Base-by-base conservation (phyloP, 2,888 invertebrate species). In the Drosophila subquinaria region DNA sequence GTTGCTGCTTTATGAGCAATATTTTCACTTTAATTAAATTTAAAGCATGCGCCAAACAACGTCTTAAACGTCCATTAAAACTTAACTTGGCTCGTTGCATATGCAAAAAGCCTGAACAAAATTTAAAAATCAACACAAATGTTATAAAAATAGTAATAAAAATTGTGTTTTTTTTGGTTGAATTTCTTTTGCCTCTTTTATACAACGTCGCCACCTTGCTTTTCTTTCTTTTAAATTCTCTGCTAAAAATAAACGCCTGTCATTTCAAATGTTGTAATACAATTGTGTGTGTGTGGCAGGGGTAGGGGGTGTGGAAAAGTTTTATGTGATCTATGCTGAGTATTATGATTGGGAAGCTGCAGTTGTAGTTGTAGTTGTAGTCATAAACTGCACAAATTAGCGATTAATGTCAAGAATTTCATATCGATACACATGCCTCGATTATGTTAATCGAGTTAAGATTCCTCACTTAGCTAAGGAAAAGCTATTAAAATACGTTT, bases 11-110 rank as follows among this genome's bases (percentile, higher is more conserved):
- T 78, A 69, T 78, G 62, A 61, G 62, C 75, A 69, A 56, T 59
- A 82, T 86, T 86, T 86, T 86, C 86, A 88, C 86, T 86, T 86
- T 86, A 86, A 86, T 86, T 86, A 88, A 88, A 86, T 88, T 83
- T 86, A 66, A 88, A 82, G 88, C 89, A 89, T 89, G 89, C 82
- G 70, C 81, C 70, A 35, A 42, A 15, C 40, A 15, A 53, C 23
- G 48, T 73, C 62, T 56, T 67, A 57, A 66, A 59, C 9, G 66
- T 62, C 73, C 64, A 76, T 79, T 76, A 81, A 80, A 69, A 70
- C 56, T 57, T 63, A 69, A 70, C 56, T 57, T 63, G 71, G 60
- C 71, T 76, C 72, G 59, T 82, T 76, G 82, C 79, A 88, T 84
- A 89, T 89, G 89, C 84, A 84, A 88, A 89, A 87, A 67, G 62